Evolutionary conservation across 2,797 vertebrate genomes (phyloP).

Genomic region (Pempheris klunzingeri): DNA sequence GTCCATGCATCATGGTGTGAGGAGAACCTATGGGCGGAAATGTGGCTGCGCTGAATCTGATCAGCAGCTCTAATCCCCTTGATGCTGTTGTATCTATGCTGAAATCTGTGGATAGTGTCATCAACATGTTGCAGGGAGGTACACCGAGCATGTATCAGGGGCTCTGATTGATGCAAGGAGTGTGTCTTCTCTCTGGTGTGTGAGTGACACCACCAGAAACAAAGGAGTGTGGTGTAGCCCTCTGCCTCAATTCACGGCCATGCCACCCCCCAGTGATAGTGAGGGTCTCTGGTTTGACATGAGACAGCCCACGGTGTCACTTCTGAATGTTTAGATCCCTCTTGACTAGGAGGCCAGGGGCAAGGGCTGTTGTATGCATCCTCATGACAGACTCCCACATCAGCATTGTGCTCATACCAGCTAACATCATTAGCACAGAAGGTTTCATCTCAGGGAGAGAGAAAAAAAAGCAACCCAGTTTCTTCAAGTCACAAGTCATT

Average conservation of each 20-base stretch:
- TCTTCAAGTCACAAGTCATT: slow-evolving; percentile 87
- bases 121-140: slow-evolving; percentile 55
- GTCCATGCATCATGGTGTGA: slow-evolving; percentile 1
- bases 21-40: neutral
- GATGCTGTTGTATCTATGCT: slow-evolving; percentile 34
- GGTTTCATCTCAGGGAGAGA: slow-evolving; percentile 80
- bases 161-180: slow-evolving; percentile 81
- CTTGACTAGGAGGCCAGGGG: slow-evolving; percentile 86
- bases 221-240: slow-evolving; percentile 78
- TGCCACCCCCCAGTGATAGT: slow-evolving; percentile 74
- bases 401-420: slow-evolving; percentile 84
- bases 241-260: slow-evolving; percentile 75
- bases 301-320: slow-evolving; percentile 86
- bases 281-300: slow-evolving; percentile 83
- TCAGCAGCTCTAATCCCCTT: slow-evolving; percentile 20
- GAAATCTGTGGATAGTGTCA: slow-evolving; percentile 54
- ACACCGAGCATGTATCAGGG: slow-evolving; percentile 67
- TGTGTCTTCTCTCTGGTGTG: slow-evolving; percentile 77
- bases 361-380: slow-evolving; percentile 82
- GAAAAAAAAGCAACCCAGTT: slow-evolving; percentile 78
- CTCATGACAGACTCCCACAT: slow-evolving; percentile 85
- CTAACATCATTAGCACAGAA: slow-evolving; percentile 85
- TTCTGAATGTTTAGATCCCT: slow-evolving; percentile 84
- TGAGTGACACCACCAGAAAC: slow-evolving; percentile 83
- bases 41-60: slow-evolving; percentile 5